Evolutionary conservation across 35 echinoderm and acorn worm genomes (phyloP), one percentile per base, ranked within the genome.

Genomic region (Lytechinus pictus): DNA sequence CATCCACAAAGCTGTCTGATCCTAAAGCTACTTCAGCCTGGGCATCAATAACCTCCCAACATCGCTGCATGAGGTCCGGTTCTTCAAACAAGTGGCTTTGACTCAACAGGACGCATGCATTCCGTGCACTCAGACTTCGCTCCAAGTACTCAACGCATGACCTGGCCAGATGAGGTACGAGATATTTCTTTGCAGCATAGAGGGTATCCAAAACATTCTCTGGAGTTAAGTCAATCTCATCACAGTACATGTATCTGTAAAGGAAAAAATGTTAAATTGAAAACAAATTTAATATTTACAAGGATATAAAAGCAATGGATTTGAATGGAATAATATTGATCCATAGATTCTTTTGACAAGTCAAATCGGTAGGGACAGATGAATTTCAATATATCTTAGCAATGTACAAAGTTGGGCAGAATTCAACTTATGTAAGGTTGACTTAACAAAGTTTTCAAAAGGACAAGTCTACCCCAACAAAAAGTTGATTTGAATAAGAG

Each of bases 171-270:
- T 99, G 96, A 87, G 98, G 98, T 54, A 99, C 97, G 33, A 98
- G 79, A 95, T 99, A 99, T 61, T 99, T 99, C 91, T 99, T 99
- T 54, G 98, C 97, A 94, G 98, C 98, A 97, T 99, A 99, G n/a
- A 99, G 95, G 11, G 98, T 99, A 12, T 96, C 89, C 57, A 99
- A 72, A 6, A 99, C 98, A 94, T 97, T 98, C 92, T 99, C 98
- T 90, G 97, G 96, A 16, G 96, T 98, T 54, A 99, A 57, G 95
- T 99, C 98, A 9, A 97, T 97, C 66, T 99, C 98, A 95, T 99
- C 98, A 95, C 97, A 99, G 91, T 99, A 99, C 86, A 99, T 89
- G 95, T 99, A 99, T 94, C 98, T 99, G 96, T 10, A 96, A 72
- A 27, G 79, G 10, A n/a, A 93, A 54, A 93, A 55, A 93, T 57